Conservation (phyloP, 2,888 invertebrate genomes). For the Brachyopa scutellaris region DNA sequence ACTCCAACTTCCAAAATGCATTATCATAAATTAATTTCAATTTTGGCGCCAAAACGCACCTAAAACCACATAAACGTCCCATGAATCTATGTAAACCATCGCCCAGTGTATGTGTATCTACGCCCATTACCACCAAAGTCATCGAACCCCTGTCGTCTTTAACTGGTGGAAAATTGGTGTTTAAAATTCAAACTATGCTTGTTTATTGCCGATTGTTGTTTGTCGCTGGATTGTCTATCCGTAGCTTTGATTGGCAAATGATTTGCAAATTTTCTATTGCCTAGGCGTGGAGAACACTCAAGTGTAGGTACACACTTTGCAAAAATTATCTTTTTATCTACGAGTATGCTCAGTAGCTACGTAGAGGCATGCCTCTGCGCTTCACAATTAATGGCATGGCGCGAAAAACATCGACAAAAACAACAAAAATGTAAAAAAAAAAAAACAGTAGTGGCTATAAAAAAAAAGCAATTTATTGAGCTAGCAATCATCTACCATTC, state of each 20-base stretch:
- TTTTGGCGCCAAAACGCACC: conserved; percentile 13
- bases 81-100: conserved; percentile 33
- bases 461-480: conserved; percentile 47
- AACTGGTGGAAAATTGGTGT: conserved; percentile 5
- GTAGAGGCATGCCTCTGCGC: conserved; percentile 32
- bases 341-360: conserved; percentile 19
- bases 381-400: conserved; percentile 60
- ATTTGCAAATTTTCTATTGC: conserved; percentile 62
- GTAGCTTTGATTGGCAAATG: conserved; percentile 60
- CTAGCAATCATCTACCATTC: conserved; percentile 61
- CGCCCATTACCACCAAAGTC: conserved; percentile 42
- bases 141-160: no score
- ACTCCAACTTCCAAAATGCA: not conserved
- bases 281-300: conserved; percentile 49
- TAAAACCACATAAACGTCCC: not conserved
- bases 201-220: conserved; percentile 49
- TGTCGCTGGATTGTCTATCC: conserved; percentile 50
- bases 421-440: conserved; percentile 22
- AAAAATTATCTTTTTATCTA: conserved; percentile 54
- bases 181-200: conserved; percentile 53
- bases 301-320: conserved; percentile 35
- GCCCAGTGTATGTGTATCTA: conserved; percentile 13
- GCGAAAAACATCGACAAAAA: no score
- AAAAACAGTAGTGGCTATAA: conserved; percentile 8
- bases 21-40: not conserved